Base-by-base conservation (phyloP, 2,113 vertebrate genomes). In the Cyprinus carpio region DNA sequence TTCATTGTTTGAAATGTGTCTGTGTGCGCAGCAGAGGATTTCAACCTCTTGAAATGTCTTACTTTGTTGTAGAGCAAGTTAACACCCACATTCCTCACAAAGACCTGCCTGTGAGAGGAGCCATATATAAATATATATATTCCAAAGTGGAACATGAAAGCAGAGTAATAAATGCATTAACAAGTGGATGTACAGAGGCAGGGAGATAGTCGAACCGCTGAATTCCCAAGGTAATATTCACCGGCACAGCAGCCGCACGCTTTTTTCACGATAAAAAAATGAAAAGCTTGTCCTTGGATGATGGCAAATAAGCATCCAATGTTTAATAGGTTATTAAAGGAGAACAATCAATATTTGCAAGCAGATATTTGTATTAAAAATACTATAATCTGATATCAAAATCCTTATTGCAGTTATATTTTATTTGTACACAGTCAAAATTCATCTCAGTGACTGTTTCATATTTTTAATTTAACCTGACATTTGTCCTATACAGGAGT, bases 101-200 rank as follows among this genome's bases (percentile, higher is more conserved):
- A 86, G 81, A 88, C 37, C 43, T n/a, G 65, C 18, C 86, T 79
- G 77, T 49, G 49, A 40, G 43, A 81, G 74, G 46, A 58, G 51
- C 37, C 7, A 27, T 46, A 74, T 81, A 80, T 89, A 60, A 62
- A 71, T 58, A 71, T 78, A 65, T 65, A 60, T 85, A 84, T 77
- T 8, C 67, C 16, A 85, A 80, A 82, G 82, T 79, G 74, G 71
- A 87, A 84, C 56, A 72, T 79, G 67, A 81, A 89, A 81, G 76
- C 75, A 82, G 77, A 87, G 76, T 86, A 86, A 89, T 87, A 75
- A 75, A 84, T 86, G 72, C 31, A 76, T 76, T 77, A 85, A 85
- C 54, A 60, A 85, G 84, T 62, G 51, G 74, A 82, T 84, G 65
- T 29, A 84, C 43, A 79, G 75, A 77, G 37, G 76, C 67, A 15